A percentile compares a stretch with the other conserved stretches of the same genome.
phyloP scores from a whole-genome alignment of 2,797 vertebrate genomes.

The Acanthiza pusilla region DNA sequence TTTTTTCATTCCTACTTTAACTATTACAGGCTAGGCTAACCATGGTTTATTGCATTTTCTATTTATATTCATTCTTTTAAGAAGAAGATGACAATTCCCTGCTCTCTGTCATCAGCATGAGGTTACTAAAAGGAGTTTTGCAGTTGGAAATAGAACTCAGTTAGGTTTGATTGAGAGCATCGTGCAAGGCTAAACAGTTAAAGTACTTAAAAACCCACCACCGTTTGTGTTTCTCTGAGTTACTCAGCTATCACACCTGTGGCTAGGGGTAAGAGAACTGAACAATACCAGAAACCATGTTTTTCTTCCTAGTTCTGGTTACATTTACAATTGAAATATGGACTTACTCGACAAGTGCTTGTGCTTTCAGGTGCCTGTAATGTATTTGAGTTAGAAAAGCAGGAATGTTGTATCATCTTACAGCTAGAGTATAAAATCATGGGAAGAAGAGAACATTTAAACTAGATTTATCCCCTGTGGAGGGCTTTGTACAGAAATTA shows the following conservation, averaged over 20 bases:
- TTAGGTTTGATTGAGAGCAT: not conserved
- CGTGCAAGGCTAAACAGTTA: not conserved
- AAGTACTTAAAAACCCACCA: not conserved
- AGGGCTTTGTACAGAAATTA: conserved; percentile 37
- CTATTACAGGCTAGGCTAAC: not conserved
- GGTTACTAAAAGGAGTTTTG: not conserved
- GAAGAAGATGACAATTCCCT: not conserved
- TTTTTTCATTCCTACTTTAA: not conserved
- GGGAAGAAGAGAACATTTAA: conserved; percentile 31
- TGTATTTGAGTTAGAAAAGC: not conserved
- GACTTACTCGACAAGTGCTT: not conserved
- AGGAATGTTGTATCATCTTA: not conserved
- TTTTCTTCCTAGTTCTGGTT: not conserved
- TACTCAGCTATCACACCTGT: not conserved
- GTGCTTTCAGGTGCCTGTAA: not conserved
- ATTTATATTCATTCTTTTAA: not conserved
- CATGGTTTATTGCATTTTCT: not conserved
- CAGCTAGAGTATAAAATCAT: not conserved
- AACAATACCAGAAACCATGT: not conserved
- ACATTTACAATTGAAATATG: not conserved
- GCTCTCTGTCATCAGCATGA: not conserved
- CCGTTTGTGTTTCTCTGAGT: not conserved
- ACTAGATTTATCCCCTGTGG: conserved; percentile 48
- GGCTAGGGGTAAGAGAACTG: not conserved
- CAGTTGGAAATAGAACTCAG: not conserved